Evolutionary conservation across 2,888 invertebrate species (phyloP).

Genomic region (Scaeva pyrastri): DNA sequence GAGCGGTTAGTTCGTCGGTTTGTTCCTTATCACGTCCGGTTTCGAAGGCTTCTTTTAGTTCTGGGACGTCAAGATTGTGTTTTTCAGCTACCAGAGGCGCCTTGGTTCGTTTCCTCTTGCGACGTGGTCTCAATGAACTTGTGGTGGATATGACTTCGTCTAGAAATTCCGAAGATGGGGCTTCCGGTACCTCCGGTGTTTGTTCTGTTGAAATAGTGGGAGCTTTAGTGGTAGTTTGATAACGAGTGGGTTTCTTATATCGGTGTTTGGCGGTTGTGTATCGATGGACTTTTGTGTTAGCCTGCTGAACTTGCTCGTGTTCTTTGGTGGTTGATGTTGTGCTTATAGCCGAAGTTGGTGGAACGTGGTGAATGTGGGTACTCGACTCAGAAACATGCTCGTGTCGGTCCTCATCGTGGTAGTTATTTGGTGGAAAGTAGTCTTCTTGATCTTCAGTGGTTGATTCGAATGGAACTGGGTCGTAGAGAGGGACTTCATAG

Average conservation of each 20-base stretch:
- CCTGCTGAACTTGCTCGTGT: conserved; percentile 31
- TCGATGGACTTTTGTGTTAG: conserved; percentile 59
- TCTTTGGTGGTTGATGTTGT: conserved; percentile 12
- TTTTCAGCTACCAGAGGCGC: conserved; percentile 77
- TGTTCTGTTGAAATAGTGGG: conserved; percentile 61
- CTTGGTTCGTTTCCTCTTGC: conserved; percentile 78
- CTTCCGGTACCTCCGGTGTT: conserved; percentile 39
- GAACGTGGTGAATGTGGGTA: conserved; percentile 19
- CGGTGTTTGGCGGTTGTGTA: conserved; percentile 36
- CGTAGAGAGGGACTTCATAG: conserved; percentile 83
- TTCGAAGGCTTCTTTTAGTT: conserved; percentile 82
- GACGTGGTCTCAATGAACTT: conserved; percentile 51
- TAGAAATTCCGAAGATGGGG: conserved; percentile 66
- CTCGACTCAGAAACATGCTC: conserved; percentile 61
- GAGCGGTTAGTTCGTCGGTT: conserved; percentile 77
- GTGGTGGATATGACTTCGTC: conserved; percentile 59
- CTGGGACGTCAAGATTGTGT: conserved; percentile 81
- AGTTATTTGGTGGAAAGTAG: conserved; percentile 59
- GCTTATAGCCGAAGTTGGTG: neutral
- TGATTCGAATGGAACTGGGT: conserved; percentile 81
- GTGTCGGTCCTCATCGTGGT: neutral
- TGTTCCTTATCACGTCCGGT: conserved; percentile 62
- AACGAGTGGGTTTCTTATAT: conserved; percentile 14
- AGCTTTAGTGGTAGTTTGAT: conserved; percentile 41
- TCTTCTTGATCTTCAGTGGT: conserved; percentile 78